Base-by-base conservation (phyloP, 2,888 invertebrate species). In the Clusia tigrina region DNA sequence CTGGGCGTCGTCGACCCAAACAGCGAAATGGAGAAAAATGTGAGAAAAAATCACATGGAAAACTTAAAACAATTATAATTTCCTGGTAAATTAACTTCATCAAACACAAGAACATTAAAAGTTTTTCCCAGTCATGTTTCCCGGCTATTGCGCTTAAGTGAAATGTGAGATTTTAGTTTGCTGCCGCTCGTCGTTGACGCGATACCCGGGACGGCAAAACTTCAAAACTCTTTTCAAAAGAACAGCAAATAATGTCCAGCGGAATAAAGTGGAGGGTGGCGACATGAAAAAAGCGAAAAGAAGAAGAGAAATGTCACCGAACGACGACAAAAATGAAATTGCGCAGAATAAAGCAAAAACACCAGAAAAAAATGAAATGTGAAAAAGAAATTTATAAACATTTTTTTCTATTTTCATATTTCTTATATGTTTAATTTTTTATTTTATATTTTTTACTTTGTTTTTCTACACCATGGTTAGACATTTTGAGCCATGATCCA, bases 401-500 rank as follows among this genome's bases (percentile, higher is more conserved):
- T 24, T 32, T 51, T 32, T 56, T 54, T 37, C 53, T 32, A 37
- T 63, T 66, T 62, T n/a, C n/a, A n/a, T n/a, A n/a, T n/a, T n/a
- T n/a, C n/a, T 48, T 61, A 25, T 58, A 48, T 52, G 32, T 52
- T 32, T 55, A 32, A 32, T 32, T 32, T 32, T 32, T 6, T 32
- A 12, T 32, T 42, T 42, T 6, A 15, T 42, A n/a, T 42, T 42
- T 42, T 42, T 42, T 42, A 17, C n/a, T 42, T 42, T 42, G 42
- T 42, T 42, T 51, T 48, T 20, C 54, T 56, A 63, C 57, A 65
- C 62, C 52, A 77, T 77, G 78, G n/a, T 74, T 69, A 74, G 74
- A 74, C 78, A 67, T 69, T 73, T 69, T 73, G 67, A 71, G 73
- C 65, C 71, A 62, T 68, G 78, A 70, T 69, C 76, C 67, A 68